Evolutionary conservation across 53 echinoderm and acorn worm genomes (phyloP).

Genomic region (Echinometra lucunter): DNA sequence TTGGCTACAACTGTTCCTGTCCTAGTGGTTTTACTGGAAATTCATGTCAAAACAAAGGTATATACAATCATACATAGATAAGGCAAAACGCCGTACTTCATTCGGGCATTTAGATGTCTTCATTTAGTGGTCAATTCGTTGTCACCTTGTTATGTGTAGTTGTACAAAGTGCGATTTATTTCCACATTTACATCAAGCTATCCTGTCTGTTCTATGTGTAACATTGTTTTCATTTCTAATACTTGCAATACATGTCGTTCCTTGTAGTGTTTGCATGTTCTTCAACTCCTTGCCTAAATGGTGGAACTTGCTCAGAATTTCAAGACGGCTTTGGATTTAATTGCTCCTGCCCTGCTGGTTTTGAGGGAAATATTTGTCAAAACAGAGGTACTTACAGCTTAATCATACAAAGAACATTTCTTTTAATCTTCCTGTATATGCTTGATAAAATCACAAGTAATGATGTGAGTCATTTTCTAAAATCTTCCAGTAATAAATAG

Average conservation of each 20-base stretch:
- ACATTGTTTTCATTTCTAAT: not conserved
- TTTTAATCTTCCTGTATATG: not conserved
- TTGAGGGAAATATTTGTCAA: conserved; percentile 23
- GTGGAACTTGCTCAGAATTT: conserved; percentile 23
- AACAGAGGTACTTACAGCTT: not conserved
- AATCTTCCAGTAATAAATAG: no score
- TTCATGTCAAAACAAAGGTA: conserved; percentile 2
- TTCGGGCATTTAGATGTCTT: no score
- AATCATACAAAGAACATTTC: not conserved
- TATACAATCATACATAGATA: no score
- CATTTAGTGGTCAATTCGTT: no score
- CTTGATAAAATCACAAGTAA: no score
- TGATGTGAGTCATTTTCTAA: no score
- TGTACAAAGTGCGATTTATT: no score
- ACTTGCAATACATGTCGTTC: no score
- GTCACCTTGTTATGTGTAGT: no score
- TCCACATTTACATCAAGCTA: no score
- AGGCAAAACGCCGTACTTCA: no score
- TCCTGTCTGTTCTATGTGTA: no score
- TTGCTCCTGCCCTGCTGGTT: conserved; percentile 51
- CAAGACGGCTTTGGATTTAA: conserved; percentile 7
- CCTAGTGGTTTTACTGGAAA: conserved; percentile 1
- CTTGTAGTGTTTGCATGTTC: conserved; percentile 29
- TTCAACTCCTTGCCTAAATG: conserved; percentile 20
- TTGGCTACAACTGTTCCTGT: conserved; percentile 46